phyloP scores from a whole-genome alignment of 2,888 invertebrate genomes.

The Seira musarum region DNA sequence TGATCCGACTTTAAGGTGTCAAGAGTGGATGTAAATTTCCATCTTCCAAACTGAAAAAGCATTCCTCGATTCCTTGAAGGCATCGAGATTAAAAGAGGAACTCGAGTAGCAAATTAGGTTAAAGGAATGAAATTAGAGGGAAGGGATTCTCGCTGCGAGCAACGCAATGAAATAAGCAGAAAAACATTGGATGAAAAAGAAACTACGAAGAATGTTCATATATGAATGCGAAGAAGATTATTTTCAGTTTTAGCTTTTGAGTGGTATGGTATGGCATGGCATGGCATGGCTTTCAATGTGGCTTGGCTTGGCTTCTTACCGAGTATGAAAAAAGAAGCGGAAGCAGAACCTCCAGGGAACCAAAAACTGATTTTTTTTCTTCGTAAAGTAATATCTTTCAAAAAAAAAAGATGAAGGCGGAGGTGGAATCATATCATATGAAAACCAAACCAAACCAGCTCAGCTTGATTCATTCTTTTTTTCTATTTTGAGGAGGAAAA shows the following conservation, averaged over 20 bases:
- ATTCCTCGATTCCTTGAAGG: not conserved
- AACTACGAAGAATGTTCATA: not conserved
- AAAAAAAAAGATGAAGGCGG: not conserved
- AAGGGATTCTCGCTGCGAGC: not conserved
- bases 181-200: not conserved
- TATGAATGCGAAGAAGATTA: not conserved
- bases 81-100: conserved; percentile 52
- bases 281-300: no score
- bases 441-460: no score
- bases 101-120: conserved; percentile 58
- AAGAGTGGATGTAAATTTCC: not conserved
- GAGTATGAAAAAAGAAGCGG: not conserved
- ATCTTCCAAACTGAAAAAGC: not conserved
- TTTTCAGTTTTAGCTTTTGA: no score
- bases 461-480: not conserved
- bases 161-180: not conserved
- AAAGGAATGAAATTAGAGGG: conserved; percentile 51
- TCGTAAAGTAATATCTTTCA: not conserved
- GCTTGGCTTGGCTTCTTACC: not conserved
- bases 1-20: not conserved
- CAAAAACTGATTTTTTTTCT: no score
- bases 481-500: not conserved
- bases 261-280: no score
- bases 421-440: not conserved
- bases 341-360: not conserved